Conservation (phyloP, 2,888 invertebrate species). For the Spisula solida region DNA sequence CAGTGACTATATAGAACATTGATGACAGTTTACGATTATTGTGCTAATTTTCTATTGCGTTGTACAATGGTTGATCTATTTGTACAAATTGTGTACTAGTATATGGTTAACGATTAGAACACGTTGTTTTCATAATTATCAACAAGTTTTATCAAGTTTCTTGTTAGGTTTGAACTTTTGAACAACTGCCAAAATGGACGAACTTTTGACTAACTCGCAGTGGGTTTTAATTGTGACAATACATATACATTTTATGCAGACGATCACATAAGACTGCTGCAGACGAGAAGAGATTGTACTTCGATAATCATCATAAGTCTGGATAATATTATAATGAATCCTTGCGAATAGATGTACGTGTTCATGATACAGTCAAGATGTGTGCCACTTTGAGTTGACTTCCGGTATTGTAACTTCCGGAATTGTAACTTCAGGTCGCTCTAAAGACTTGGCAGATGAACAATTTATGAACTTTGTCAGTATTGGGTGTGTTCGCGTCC, state of each 20-base stretch:
- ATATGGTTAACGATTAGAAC: background rate
- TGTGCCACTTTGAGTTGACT: background rate
- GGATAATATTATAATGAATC: background rate
- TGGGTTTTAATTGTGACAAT: background rate
- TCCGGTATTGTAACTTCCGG: background rate
- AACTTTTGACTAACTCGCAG: background rate
- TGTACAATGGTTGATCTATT: background rate
- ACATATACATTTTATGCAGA: constrained; percentile 2
- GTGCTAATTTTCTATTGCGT: background rate
- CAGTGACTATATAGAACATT: constrained; percentile 46
- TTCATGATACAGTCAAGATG: background rate
- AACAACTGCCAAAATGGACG: constrained; percentile 25
- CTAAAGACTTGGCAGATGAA: background rate
- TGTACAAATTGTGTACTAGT: background rate
- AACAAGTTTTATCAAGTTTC: background rate
- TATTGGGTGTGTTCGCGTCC: constrained; percentile 34
- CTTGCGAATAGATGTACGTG: background rate
- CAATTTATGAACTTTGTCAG: constrained; percentile 8
- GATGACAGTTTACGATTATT: background rate
- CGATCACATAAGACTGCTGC: background rate
- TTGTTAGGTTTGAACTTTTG: constrained; percentile 22
- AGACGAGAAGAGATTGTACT: background rate
- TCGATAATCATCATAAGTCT: background rate
- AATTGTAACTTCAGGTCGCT: background rate
- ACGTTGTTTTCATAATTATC: constrained; percentile 9